A percentile compares a stretch with the other conserved stretches of the same genome.
Conservation (phyloP, 2,888 invertebrate genomes). For the Sthenelais limicola region DNA sequence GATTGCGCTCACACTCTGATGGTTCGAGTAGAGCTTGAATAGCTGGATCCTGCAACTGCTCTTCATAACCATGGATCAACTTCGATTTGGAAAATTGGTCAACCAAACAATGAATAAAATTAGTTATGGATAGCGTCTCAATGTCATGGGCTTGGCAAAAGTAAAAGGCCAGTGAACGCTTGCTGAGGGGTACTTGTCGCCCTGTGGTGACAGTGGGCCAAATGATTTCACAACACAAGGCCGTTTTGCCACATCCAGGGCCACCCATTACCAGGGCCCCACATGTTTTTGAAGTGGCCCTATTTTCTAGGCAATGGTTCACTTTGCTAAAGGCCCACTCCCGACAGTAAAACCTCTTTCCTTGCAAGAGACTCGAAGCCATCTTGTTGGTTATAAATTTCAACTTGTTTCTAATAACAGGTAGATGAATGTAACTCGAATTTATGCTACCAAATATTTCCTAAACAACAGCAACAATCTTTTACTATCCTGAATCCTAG, state of each 20-base stretch:
- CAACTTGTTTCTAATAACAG: too few relatives aligned
- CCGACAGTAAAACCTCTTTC: constrained; percentile 83
- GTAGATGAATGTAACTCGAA: too few relatives aligned
- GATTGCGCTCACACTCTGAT: constrained; percentile 86
- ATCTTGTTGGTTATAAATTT: constrained; percentile 55
- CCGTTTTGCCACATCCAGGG: constrained; percentile 94
- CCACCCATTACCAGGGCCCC: constrained; percentile 92
- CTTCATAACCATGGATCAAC: constrained; percentile 60
- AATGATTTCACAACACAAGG: constrained; percentile 69
- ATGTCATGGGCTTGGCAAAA: constrained; percentile 77
- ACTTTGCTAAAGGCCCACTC: constrained; percentile 98
- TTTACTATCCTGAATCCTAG: too few relatives aligned
- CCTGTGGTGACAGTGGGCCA: constrained; percentile 81
- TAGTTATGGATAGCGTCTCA: constrained; percentile 83
- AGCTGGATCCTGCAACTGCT: constrained; percentile 79
- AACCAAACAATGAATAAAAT: constrained; percentile 79
- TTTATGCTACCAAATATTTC: too few relatives aligned
- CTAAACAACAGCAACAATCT: too few relatives aligned
- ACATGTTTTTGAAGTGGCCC: constrained; percentile 82
- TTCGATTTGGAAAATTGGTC: constrained; percentile 79
- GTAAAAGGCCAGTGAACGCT: constrained; percentile 88
- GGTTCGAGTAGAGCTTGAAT: constrained; percentile 85
- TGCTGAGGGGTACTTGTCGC: constrained; percentile 77
- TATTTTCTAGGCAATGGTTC: constrained; percentile 90
- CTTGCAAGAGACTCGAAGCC: constrained; percentile 65